A percentile compares a stretch with the other conserved stretches of the same genome.
These are phyloP conservation scores for Perodicticus potto DNA, from an alignment of 2,797 vertebrate genomes.

Conservation along the genomic window DNA sequence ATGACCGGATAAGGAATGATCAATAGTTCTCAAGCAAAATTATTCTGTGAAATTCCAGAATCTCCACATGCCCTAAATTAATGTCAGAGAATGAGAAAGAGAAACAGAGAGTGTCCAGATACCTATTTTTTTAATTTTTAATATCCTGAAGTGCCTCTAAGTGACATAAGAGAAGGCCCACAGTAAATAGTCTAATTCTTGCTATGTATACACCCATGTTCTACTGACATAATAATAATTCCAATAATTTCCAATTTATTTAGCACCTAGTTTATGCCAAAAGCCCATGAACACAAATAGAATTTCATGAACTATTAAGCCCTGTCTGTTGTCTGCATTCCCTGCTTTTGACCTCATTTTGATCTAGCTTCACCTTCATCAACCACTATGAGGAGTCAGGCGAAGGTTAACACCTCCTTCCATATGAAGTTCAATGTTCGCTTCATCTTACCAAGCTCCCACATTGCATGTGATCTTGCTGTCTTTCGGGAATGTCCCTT, in stretches of 20 bases:
- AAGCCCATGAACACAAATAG: background rate
- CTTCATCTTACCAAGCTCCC: fast-evolving
- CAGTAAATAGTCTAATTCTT: background rate
- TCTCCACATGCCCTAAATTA: background rate
- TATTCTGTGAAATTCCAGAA: background rate
- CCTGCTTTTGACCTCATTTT: background rate
- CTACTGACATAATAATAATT: too few relatives aligned
- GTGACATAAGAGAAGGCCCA: background rate
- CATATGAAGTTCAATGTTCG: fast-evolving
- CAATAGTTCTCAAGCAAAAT: background rate
- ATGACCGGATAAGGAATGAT: background rate
- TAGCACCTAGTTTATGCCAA: background rate
- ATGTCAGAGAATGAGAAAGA: background rate
- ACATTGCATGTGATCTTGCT: fast-evolving
- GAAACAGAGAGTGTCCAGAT: background rate
- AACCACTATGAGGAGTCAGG: fast-evolving
- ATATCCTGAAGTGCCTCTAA: background rate
- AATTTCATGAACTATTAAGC: background rate
- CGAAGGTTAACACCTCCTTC: background rate
- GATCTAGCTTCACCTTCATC: too few relatives aligned
- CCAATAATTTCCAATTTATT: background rate
- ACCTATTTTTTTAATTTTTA: background rate
- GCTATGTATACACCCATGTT: background rate
- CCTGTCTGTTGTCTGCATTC: background rate
- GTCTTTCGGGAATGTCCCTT: background rate